A percentile compares a stretch with the other conserved stretches of the same genome.
phyloP scores from a whole-genome alignment of 2,797 vertebrate genomes.

The Halcyon badia region DNA sequence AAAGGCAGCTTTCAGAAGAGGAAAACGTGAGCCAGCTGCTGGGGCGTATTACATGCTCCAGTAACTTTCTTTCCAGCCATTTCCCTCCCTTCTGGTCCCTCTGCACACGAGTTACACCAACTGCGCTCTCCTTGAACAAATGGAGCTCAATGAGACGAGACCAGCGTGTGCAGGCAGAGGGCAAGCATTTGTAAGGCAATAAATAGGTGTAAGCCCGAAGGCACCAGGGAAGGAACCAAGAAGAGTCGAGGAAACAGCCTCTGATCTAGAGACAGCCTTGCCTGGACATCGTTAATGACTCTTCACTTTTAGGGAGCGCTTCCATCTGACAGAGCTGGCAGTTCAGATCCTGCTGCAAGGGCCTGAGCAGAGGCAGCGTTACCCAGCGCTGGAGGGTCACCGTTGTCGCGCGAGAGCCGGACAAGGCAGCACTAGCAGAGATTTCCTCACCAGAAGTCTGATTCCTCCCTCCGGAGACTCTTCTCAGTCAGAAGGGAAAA shows the following conservation, averaged over 20 bases:
- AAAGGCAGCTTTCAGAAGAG: background rate
- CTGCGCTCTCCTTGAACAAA: background rate
- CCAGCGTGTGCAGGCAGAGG: background rate
- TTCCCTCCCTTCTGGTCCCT: background rate
- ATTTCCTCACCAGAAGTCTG: background rate
- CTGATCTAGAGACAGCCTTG: background rate
- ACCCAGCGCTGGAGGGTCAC: background rate
- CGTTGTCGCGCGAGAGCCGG: rapidly evolving
- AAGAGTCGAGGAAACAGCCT: background rate
- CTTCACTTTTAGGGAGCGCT: background rate
- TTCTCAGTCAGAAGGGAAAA: background rate
- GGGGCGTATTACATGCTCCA: constrained; percentile 12
- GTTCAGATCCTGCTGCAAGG: background rate
- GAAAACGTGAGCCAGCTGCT: constrained; percentile 4
- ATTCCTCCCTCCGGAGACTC: background rate
- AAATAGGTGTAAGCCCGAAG: background rate
- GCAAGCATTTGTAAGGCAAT: background rate
- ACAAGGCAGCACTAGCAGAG: background rate
- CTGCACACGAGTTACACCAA: background rate
- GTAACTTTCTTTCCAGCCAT: background rate
- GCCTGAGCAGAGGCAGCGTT: background rate
- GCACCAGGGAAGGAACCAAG: background rate
- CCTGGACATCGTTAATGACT: background rate
- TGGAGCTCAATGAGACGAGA: background rate
- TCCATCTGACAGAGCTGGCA: background rate